A percentile compares a stretch with the other conserved stretches of the same genome.
Conservation (phyloP, 2,797 vertebrate genomes). For the Falco novaeseelandiae region DNA sequence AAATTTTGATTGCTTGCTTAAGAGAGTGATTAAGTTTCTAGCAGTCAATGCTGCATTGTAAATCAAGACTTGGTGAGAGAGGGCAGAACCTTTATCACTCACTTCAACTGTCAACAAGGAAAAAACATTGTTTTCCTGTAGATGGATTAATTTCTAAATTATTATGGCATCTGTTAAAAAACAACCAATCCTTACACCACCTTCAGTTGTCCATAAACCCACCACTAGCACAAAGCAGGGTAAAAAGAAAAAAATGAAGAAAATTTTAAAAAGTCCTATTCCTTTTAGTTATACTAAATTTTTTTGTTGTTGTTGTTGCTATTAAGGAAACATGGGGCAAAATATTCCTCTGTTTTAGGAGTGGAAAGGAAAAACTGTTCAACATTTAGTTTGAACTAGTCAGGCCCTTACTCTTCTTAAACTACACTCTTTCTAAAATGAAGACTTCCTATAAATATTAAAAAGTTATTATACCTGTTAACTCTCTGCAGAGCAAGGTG, state of each 20-base stretch:
- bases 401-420: background rate
- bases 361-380: background rate
- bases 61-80: background rate
- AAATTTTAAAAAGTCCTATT: background rate
- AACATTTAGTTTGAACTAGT: background rate
- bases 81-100: background rate
- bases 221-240: background rate
- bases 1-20: background rate
- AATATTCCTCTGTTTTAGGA: background rate
- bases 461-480: background rate
- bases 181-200: background rate
- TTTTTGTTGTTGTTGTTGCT: background rate
- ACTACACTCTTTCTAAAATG: background rate
- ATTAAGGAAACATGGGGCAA: background rate
- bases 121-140: background rate
- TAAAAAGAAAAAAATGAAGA: background rate
- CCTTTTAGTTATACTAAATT: background rate
- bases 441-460: background rate
- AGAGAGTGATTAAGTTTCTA: background rate
- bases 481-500: background rate
- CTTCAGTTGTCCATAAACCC: background rate
- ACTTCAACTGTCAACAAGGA: background rate
- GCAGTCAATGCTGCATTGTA: rapidly evolving
- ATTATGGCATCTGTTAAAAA: background rate
- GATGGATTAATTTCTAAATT: background rate